Percentiles rank a stretch among this genome's conserved stretches.
Conservation (phyloP, 2,113 vertebrate genomes). For the Phoxinus phoxinus region DNA sequence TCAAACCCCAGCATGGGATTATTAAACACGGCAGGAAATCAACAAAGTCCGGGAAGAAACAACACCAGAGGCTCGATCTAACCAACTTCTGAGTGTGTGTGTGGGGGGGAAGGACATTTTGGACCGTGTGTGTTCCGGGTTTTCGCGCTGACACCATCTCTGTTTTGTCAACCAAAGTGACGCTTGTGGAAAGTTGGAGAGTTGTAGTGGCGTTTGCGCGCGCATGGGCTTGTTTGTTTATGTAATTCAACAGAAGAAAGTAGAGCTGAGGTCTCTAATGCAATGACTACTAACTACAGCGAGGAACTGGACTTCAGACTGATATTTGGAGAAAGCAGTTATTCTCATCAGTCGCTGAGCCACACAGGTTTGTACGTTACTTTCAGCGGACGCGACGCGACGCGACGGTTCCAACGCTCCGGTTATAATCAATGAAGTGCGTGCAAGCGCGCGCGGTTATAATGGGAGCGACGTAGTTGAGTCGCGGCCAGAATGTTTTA, state of each 20-base stretch:
- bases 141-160: constrained; percentile 40
- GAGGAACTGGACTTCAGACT: constrained; percentile 95
- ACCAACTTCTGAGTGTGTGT: neutral
- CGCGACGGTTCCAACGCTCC: neutral
- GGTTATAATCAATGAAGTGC: neutral
- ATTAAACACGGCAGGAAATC: neutral
- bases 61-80: neutral
- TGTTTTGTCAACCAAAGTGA: constrained; percentile 11
- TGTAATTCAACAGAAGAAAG: constrained; percentile 9
- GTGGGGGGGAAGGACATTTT: neutral
- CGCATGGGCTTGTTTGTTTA: constrained; percentile 10
- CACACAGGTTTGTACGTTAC: constrained; percentile 76
- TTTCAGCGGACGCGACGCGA: neutral
- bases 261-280: constrained; percentile 63
- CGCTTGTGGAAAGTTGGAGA: constrained; percentile 38
- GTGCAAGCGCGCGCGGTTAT: neutral
- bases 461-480: neutral
- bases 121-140: constrained; percentile 51
- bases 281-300: constrained; percentile 87
- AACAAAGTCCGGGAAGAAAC: neutral
- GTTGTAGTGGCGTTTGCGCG: neutral
- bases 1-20: constrained; percentile 1
- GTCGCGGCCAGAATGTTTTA: neutral
- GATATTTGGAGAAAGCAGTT: constrained; percentile 86
- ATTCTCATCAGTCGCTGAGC: constrained; percentile 69